Percentiles rank a stretch among this genome's conserved stretches.
These are phyloP conservation scores for Xestia ashworthii DNA, from an alignment of 2,888 invertebrate species.

Conservation along the genomic window DNA sequence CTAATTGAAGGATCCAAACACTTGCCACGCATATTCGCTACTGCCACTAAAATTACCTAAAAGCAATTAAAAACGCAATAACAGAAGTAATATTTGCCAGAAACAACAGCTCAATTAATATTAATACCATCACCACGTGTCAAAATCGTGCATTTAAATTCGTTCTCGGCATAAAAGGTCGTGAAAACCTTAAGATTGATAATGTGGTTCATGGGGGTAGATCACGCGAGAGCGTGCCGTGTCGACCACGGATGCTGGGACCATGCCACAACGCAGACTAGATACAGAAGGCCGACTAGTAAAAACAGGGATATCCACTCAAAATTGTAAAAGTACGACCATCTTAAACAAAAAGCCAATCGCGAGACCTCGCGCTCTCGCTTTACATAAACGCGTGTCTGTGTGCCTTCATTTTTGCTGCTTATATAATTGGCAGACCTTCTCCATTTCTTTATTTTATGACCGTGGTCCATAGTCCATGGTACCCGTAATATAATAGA, in stretches of 20 bases:
- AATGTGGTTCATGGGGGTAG: slow-evolving; percentile 71
- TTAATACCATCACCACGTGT: slow-evolving; percentile 53
- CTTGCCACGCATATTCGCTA: slow-evolving; percentile 29
- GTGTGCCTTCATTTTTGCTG: not conserved
- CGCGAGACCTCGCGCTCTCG: not conserved
- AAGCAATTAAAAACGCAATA: slow-evolving; percentile 38
- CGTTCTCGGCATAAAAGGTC: slow-evolving; percentile 63
- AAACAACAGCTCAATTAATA: slow-evolving; percentile 49
- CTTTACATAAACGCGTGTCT: not conserved
- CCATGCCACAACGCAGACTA: slow-evolving; percentile 16
- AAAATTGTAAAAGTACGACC: not conserved
- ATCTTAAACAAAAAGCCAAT: slow-evolving; percentile 9
- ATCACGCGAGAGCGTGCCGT: slow-evolving; percentile 76
- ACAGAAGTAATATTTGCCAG: slow-evolving; percentile 43
- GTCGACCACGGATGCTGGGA: slow-evolving; percentile 30
- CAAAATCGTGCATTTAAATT: slow-evolving; percentile 66
- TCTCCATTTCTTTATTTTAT: not conserved
- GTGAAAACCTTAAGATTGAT: slow-evolving; percentile 73
- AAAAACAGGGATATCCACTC: not conserved
- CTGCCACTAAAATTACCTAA: slow-evolving; percentile 19
- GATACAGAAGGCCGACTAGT: not conserved
- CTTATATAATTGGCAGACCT: not conserved
- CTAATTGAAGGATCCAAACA: slow-evolving; percentile 6
- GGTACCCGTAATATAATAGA: slow-evolving; percentile 55
- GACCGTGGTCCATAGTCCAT: slow-evolving; percentile 34